Percentiles rank a stretch among this genome's conserved stretches.
Conservation (phyloP, 1,140 invertebrate genomes). For the Formica exsecta region DNA sequence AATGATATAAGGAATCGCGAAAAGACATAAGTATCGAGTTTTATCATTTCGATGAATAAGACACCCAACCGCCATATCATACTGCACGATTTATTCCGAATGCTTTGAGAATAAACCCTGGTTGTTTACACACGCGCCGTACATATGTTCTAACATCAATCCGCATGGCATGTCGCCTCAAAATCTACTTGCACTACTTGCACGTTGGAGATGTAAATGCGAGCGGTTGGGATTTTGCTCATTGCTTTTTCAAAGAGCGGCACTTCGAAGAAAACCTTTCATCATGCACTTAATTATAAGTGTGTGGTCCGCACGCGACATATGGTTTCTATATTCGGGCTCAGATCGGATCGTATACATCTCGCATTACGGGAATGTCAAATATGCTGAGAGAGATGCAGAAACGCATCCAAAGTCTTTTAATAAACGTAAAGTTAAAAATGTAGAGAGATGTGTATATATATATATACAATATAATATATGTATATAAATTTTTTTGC, state of each 20-base stretch:
- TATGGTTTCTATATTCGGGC: not conserved
- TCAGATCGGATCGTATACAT: slow-evolving; percentile 10
- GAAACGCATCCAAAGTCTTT: slow-evolving; percentile 38
- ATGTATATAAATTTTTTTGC: slow-evolving; percentile 34
- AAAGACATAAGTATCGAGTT: not conserved
- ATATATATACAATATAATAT: slow-evolving; percentile 19
- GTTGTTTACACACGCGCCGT: not conserved
- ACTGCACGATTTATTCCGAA: not conserved
- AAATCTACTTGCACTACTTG: not conserved
- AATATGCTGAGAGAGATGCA: not conserved
- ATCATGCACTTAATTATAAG: slow-evolving; percentile 28
- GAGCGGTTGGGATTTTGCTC: not conserved
- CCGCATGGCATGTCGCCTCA: not conserved
- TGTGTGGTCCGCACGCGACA: slow-evolving; percentile 8
- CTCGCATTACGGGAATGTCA: not conserved
- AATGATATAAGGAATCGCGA: not conserved
- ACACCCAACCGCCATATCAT: not conserved
- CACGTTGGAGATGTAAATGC: slow-evolving; percentile 2
- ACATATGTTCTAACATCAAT: not conserved
- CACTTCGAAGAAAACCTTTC: not conserved
- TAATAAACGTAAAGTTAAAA: slow-evolving; percentile 43
- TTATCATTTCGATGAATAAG: slow-evolving; percentile 19
- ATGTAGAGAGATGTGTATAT: slow-evolving; percentile 28
- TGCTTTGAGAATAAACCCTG: slow-evolving; percentile 26
- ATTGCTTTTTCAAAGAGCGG: slow-evolving; percentile 45